Evolutionary conservation across 2,797 vertebrate species (phyloP).

Genomic region (Falco peregrinus): DNA sequence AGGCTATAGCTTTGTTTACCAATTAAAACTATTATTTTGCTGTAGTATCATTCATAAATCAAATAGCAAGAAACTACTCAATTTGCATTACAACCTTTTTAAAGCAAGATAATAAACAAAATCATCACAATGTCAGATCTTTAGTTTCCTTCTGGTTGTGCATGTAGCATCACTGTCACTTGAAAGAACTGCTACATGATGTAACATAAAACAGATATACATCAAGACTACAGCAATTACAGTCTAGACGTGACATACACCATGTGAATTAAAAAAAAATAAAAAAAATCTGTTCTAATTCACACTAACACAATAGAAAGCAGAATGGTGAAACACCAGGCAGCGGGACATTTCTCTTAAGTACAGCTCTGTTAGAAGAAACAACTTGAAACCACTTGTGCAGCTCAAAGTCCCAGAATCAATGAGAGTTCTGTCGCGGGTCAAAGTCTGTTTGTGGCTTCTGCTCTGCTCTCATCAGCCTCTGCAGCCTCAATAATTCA

Average conservation of each 20-base stretch:
- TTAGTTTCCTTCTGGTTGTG: not conserved
- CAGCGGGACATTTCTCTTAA: not conserved
- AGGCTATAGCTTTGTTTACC: not conserved
- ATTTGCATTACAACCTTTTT: not conserved
- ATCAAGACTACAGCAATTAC: not conserved
- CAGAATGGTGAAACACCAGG: not conserved
- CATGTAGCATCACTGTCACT: not conserved
- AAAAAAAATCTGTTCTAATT: not conserved
- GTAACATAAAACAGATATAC: not conserved
- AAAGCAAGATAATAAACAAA: not conserved
- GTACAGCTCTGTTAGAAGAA: not conserved
- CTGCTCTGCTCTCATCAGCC: not conserved
- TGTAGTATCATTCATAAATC: not conserved
- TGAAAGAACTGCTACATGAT: not conserved
- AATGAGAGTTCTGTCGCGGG: not conserved
- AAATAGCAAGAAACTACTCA: not conserved
- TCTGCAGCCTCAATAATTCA: not conserved
- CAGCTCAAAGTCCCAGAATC: not conserved
- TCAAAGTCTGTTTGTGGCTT: not conserved
- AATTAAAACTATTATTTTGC: not conserved
- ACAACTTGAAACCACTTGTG: not conserved
- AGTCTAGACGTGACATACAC: not conserved
- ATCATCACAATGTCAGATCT: not conserved
- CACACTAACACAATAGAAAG: not conserved
- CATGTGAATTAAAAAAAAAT: not conserved